Conservation (phyloP, 2,888 invertebrate species). For the Dromius quadrimaculatus region DNA sequence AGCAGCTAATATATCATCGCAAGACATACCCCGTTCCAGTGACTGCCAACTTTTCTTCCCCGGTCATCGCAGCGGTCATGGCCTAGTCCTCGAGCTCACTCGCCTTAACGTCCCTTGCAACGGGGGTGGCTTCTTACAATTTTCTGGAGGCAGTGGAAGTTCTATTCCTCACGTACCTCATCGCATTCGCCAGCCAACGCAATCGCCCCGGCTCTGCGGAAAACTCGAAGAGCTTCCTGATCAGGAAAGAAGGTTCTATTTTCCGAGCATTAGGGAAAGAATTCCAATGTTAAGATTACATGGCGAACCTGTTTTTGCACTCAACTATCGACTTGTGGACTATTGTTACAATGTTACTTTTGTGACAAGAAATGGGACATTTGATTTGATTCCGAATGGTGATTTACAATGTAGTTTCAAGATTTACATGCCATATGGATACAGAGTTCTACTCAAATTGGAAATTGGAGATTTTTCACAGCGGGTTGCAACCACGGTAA, state of each 20-base stretch:
- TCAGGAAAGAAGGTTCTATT: constrained; percentile 73
- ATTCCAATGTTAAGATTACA: constrained; percentile 71
- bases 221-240: constrained; percentile 77
- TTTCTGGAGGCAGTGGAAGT: constrained; percentile 63
- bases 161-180: constrained; percentile 39
- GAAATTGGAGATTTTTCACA: constrained; percentile 68
- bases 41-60: constrained; percentile 73
- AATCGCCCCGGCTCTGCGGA: constrained; percentile 70
- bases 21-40: constrained; percentile 68
- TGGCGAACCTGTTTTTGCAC: constrained; percentile 76
- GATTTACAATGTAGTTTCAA: constrained; percentile 76
- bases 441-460: constrained; percentile 74
- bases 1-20: constrained; percentile 69
- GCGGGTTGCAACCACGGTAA: constrained; percentile 44
- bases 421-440: constrained; percentile 79
- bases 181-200: constrained; percentile 6
- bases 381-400: constrained; percentile 73
- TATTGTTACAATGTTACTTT: constrained; percentile 79
- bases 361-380: constrained; percentile 74
- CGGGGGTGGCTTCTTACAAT: constrained; percentile 72
- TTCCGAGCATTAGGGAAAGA: constrained; percentile 66
- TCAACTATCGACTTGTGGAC: constrained; percentile 77
- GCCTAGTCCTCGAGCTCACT: constrained; percentile 75
- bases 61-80: constrained; percentile 65
- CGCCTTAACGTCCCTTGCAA: constrained; percentile 78